Conservation (phyloP, 1,140 invertebrate species). For the Bradynema listronoti region DNA sequence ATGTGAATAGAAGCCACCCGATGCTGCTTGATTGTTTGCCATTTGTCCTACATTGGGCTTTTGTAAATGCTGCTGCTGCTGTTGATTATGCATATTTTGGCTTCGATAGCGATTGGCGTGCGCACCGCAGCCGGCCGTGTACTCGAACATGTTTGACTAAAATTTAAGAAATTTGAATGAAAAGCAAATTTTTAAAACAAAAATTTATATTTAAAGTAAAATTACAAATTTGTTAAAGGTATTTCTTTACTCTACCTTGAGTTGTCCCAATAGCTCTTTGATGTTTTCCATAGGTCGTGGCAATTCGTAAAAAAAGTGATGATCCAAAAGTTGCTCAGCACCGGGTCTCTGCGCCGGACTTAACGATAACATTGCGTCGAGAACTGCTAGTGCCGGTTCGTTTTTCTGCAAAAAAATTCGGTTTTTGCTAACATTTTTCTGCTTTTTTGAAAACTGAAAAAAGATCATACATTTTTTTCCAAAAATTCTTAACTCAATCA, state of each 20-base stretch:
- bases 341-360: slow-evolving; percentile 84
- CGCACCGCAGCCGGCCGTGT: slow-evolving; percentile 49
- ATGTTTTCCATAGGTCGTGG: slow-evolving; percentile 70
- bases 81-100: background rate
- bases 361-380: slow-evolving; percentile 83
- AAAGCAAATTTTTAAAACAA: no score
- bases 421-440: background rate
- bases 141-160: slow-evolving; percentile 50
- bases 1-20: background rate
- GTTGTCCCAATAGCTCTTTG: slow-evolving; percentile 38
- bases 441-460: background rate
- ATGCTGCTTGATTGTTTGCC: background rate
- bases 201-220: no score
- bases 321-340: slow-evolving; percentile 84
- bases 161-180: slow-evolving; percentile 26
- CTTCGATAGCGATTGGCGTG: slow-evolving; percentile 39
- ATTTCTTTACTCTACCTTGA: slow-evolving; percentile 27
- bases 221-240: slow-evolving; percentile 15
- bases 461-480: no score
- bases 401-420: slow-evolving; percentile 65
- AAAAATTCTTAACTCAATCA: no score
- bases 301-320: slow-evolving; percentile 96
- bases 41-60: background rate
- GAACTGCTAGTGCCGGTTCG: slow-evolving; percentile 78
- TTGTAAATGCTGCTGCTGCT: slow-evolving; percentile 8